Percentiles rank a stretch among this genome's conserved stretches.
These are phyloP conservation scores for Temnopleurus reevesii DNA, from an alignment of 53 echinoderm and acorn worm genomes.

Conservation along the genomic window DNA sequence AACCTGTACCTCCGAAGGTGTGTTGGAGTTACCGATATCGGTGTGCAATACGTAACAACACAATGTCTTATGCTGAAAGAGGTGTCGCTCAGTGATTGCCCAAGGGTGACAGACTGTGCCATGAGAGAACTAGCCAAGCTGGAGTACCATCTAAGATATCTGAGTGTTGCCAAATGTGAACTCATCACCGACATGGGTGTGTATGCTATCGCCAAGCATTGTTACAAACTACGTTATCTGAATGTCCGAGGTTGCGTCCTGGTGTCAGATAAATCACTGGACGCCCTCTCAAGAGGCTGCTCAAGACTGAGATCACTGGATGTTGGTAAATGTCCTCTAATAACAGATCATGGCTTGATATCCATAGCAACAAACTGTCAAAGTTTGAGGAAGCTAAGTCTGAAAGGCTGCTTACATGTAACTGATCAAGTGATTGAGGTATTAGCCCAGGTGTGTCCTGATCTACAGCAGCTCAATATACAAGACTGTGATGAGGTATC, in stretches of 20 bases:
- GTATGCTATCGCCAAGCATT: conserved; percentile 75
- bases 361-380: conserved; percentile 74
- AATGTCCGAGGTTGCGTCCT: conserved; percentile 83
- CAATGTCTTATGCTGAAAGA: conserved; percentile 90
- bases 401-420: conserved; percentile 77
- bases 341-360: conserved; percentile 83
- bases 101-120: conserved; percentile 81
- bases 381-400: conserved; percentile 88
- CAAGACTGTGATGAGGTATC: conserved; percentile 90
- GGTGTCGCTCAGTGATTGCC: conserved; percentile 89
- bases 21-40: conserved; percentile 76
- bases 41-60: conserved; percentile 79
- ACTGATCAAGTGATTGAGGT: conserved; percentile 73
- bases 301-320: conserved; percentile 83
- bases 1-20: conserved; percentile 94
- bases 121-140: conserved; percentile 81
- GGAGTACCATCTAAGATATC: conserved; percentile 79
- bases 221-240: conserved; percentile 82
- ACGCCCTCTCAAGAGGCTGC: conserved; percentile 86
- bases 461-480: conserved; percentile 96
- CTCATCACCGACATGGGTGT: conserved; percentile 89
- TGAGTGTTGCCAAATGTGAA: conserved; percentile 96
- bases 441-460: conserved; percentile 82
- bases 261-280: conserved; percentile 88
- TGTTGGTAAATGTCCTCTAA: conserved; percentile 84